Evolutionary conservation across 2,888 invertebrate genomes (phyloP).

Genomic region (Caenorhabditis doughertyi): DNA sequence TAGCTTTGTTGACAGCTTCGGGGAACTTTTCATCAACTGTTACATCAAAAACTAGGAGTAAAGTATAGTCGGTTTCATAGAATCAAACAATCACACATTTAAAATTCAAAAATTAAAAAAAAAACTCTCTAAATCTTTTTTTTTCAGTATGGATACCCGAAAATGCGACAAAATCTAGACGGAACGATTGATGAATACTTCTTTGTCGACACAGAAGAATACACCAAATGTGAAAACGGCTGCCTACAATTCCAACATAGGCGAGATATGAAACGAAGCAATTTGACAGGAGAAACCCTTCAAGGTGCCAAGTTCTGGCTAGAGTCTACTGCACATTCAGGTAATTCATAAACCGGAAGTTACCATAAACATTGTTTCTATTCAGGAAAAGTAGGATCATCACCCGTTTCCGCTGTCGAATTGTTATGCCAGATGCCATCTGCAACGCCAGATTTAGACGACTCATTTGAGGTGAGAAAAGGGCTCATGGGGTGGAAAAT

Average conservation of each 20-base stretch:
- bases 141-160: constrained; percentile 70
- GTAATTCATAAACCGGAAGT: neutral
- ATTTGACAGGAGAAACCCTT: constrained; percentile 63
- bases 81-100: too few relatives aligned
- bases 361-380: neutral
- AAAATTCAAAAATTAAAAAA: too few relatives aligned
- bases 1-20: too few relatives aligned
- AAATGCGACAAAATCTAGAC: constrained; percentile 59
- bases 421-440: constrained; percentile 77
- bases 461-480: constrained; percentile 66
- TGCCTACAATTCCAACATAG: constrained; percentile 70
- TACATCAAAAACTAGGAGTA: too few relatives aligned
- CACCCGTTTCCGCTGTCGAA: constrained; percentile 70
- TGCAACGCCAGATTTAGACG: constrained; percentile 68
- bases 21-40: too few relatives aligned
- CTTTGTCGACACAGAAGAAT: constrained; percentile 55
- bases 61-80: too few relatives aligned
- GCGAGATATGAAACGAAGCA: constrained; percentile 60
- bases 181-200: constrained; percentile 70
- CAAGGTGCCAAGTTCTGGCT: constrained; percentile 75
- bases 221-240: constrained; percentile 73
- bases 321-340: constrained; percentile 68
- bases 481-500: constrained; percentile 27
- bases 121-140: neutral
- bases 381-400: constrained; percentile 70